phyloP scores from a whole-genome alignment of 2,113 vertebrate genomes.

The Tachuris rubrigastra region DNA sequence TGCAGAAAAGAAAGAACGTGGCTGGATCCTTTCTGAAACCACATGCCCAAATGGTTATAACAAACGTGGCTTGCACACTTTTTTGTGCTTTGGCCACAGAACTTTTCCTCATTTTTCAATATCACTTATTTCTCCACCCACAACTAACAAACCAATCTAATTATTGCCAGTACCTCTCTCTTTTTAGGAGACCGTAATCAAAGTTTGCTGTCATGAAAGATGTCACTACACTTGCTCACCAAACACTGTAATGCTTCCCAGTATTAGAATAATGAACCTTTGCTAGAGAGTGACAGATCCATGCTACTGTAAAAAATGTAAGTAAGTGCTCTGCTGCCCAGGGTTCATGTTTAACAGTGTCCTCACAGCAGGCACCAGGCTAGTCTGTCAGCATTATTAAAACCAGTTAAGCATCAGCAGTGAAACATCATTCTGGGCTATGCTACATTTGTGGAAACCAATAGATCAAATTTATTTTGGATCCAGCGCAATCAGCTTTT shows the following conservation, averaged over 20 bases:
- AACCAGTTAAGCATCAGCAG: conserved; percentile 53
- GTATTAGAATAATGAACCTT: neutral
- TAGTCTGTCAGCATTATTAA: conserved; percentile 38
- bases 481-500: conserved; percentile 53
- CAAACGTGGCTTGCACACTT: neutral
- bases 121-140: neutral
- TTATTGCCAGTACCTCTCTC: neutral
- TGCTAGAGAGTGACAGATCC: neutral
- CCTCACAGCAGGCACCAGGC: conserved; percentile 40
- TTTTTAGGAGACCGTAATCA: neutral
- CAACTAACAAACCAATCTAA: neutral
- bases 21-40: neutral
- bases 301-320: neutral
- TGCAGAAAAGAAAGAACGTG: neutral
- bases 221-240: neutral
- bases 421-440: conserved; percentile 29
- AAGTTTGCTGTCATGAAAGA: neutral
- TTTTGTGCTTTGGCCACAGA: neutral
- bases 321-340: neutral
- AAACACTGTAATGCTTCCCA: neutral
- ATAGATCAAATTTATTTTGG: conserved; percentile 66
- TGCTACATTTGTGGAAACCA: conserved; percentile 43
- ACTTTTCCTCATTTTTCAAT: neutral
- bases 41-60: neutral
- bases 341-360: neutral